Base-by-base conservation (phyloP, 2,113 vertebrate species). In the Podarcis raffonei region DNA sequence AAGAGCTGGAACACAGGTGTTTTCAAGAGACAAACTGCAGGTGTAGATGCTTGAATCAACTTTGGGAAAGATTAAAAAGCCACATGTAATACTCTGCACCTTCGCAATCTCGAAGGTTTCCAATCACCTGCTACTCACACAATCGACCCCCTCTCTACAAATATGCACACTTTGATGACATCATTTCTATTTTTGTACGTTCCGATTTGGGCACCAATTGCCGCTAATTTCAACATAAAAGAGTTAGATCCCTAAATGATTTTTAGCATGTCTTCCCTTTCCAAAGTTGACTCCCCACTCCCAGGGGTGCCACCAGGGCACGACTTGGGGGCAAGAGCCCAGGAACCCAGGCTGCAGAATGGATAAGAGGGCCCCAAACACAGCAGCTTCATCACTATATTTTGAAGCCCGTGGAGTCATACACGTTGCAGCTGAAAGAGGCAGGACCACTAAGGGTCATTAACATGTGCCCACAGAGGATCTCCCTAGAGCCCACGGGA, bases 1-100 rank as follows among this genome's bases (percentile, higher is more conserved):
- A 79, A 80, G 75, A 78, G 76, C 53, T 48, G 37, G 35, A 69
- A 84, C 42, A 74, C 75, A 90, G 86, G 53, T 53, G 85, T 39
- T 65, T 78, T 37, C 27, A 53, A 72, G 81, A 87, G 85, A 39
- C 66, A 84, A 86, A 6, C 66, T 0, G 27, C 12, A 2, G 84
- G 78, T 90, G 84, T 85, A 75, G 84, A 57, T 81, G 3, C 37
- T 85, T 4, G 62, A 53, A 89, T 87, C 76, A 32, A 90, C 79
- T 87, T 2, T 59, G 48, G 79, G 18, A n/a, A 30, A 25, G 13
- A 0, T 1, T 20, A 57, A 68, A 85, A 66, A 68, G 27, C 59
- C 59, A 32, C 32, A 25, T 80, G 37, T 35, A 65, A 35, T 68
- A 66, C 42, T 69, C 39, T 69, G 62, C 62, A 85, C 53, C 69